A percentile compares a stretch with the other conserved stretches of the same genome.
These are phyloP conservation scores for Odontothrips loti DNA, from an alignment of 2,888 invertebrate genomes.

Conservation along the genomic window DNA sequence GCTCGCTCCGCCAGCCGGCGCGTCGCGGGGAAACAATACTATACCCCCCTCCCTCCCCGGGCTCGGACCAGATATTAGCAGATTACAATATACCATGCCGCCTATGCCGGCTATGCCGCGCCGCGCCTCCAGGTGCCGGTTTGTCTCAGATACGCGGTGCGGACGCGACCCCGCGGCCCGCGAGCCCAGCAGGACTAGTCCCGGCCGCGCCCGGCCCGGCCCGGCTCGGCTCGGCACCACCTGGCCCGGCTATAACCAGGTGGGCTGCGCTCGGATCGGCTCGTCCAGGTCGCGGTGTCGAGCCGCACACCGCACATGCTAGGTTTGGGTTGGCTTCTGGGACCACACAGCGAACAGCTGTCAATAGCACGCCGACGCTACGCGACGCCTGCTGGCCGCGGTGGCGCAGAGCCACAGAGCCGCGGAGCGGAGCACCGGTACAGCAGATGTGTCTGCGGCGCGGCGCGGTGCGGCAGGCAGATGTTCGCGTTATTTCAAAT, in stretches of 20 bases:
- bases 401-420: not conserved
- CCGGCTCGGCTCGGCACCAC: not conserved
- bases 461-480: not conserved
- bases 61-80: slow-evolving; percentile 16
- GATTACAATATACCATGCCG: not conserved
- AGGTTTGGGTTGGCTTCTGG: not conserved
- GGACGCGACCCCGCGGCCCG: not conserved
- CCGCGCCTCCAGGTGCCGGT: not conserved
- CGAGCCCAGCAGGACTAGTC: not conserved
- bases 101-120: not conserved
- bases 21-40: not conserved
- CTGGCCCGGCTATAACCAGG: not conserved
- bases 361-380: not conserved
- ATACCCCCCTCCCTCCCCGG: not conserved
- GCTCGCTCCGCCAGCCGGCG: not conserved
- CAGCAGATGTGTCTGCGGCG: not conserved
- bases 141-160: not conserved
- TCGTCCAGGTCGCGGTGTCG: not conserved
- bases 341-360: not conserved
- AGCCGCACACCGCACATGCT: not conserved
- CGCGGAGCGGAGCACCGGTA: not conserved
- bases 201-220: not conserved
- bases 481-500: slow-evolving; percentile 23
- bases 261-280: not conserved
- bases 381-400: not conserved